A percentile compares a stretch with the other conserved stretches of the same genome.
phyloP scores from a whole-genome alignment of 2,113 vertebrate species.

The Canis aureus region DNA sequence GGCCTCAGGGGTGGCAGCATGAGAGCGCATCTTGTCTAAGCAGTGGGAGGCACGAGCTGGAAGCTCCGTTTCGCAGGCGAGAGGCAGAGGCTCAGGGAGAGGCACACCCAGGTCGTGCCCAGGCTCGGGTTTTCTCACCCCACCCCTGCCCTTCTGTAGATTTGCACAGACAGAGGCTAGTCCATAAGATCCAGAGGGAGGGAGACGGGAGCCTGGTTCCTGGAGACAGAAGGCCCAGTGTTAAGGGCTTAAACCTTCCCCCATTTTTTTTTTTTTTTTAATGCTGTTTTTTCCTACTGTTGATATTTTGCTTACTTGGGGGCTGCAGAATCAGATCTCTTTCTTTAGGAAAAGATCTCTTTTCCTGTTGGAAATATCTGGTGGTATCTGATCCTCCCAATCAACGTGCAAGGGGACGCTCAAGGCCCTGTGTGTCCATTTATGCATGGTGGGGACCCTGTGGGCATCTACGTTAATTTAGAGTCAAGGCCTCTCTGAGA shows the following conservation, averaged over 20 bases:
- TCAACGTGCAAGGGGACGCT: too few relatives aligned
- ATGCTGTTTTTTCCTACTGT: not conserved
- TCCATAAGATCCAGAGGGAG: not conserved
- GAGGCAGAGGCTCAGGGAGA: not conserved
- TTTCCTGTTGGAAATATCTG: not conserved
- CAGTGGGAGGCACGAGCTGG: fast-evolving
- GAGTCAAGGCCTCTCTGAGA: not conserved
- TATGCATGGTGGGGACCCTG: not conserved
- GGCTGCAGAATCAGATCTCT: not conserved
- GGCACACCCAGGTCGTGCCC: fast-evolving
- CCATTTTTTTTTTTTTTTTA: not conserved
- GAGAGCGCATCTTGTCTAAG: not conserved
- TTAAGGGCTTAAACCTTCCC: not conserved
- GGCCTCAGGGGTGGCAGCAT: not conserved
- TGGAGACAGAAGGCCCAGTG: not conserved
- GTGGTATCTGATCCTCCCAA: not conserved
- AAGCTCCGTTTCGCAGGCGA: not conserved
- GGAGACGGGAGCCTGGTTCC: not conserved
- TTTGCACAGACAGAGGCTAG: not conserved
- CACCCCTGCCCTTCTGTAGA: not conserved
- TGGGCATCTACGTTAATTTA: too few relatives aligned
- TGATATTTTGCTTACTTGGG: not conserved
- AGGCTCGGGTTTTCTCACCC: not conserved
- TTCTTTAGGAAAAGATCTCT: not conserved
- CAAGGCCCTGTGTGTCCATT: not conserved